Evolutionary conservation across 1,140 invertebrate species (phyloP).

Genomic region (Lithobius niger): DNA sequence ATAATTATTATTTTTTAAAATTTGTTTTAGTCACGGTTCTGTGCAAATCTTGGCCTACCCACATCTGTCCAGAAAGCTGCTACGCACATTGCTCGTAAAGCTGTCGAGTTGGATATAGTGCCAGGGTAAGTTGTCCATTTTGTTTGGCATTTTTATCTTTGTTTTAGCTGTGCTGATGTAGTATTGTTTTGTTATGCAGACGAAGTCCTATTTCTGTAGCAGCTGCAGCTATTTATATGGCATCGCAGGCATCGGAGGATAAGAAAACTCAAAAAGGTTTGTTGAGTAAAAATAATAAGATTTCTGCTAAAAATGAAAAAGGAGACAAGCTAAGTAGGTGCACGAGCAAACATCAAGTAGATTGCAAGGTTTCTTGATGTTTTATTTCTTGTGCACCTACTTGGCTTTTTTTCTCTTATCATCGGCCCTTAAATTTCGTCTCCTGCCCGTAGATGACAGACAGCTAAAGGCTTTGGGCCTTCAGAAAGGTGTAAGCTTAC

Average conservation of each 20-base stretch:
- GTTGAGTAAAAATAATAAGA: no score
- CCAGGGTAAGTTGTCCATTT: slow-evolving; percentile 49
- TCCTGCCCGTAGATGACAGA: no score
- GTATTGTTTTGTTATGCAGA: slow-evolving; percentile 28
- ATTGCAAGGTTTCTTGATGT: no score
- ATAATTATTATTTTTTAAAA: background rate
- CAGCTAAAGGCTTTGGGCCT: no score
- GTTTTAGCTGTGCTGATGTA: background rate
- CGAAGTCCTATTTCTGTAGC: slow-evolving; percentile 97
- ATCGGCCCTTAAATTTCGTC: no score
- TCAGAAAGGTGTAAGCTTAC: no score
- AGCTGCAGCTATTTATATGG: slow-evolving; percentile 99
- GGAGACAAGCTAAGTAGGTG: no score
- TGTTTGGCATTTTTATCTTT: slow-evolving; percentile 2
- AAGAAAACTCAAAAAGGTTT: slow-evolving; percentile 83
- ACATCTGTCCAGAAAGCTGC: slow-evolving; percentile 88
- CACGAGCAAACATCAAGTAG: no score
- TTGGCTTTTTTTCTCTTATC: no score
- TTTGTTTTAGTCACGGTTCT: slow-evolving; percentile 39
- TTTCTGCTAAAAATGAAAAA: no score
- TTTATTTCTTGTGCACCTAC: no score
- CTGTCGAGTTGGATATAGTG: slow-evolving; percentile 93
- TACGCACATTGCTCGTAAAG: slow-evolving; percentile 90
- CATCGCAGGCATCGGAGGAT: slow-evolving; percentile 89
- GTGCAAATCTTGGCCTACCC: slow-evolving; percentile 54